A percentile compares a stretch with the other conserved stretches of the same genome.
Conservation (phyloP, 2,888 invertebrate species). For the Sclerodermus sp. region DNA sequence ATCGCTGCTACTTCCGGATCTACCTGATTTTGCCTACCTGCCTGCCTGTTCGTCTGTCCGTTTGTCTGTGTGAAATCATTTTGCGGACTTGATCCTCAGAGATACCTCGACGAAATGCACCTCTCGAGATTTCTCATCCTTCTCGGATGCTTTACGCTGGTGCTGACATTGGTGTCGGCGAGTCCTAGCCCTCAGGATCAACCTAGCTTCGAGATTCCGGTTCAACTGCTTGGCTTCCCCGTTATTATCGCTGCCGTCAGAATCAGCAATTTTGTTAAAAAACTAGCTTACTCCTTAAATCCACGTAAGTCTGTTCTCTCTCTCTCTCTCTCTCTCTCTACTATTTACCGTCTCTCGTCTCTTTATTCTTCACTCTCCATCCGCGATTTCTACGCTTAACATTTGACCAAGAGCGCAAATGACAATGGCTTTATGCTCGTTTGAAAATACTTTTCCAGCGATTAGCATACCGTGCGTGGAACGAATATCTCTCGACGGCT, state of each 20-base stretch:
- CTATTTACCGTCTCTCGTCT: no score
- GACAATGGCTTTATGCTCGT: no score
- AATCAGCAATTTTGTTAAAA: conserved; percentile 80
- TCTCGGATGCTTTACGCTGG: conserved; percentile 39
- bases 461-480: no score
- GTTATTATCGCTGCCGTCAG: conserved; percentile 78
- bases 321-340: no score
- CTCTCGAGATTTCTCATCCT: conserved; percentile 36
- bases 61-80: no score
- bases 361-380: no score
- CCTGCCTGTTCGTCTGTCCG: no score
- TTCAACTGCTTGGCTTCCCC: conserved; percentile 83
- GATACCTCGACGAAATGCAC: conserved; percentile 37
- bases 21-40: no score
- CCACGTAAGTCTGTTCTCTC: conserved; percentile 79
- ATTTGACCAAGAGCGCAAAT: no score
- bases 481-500: background rate
- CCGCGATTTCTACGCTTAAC: no score
- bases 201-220: conserved; percentile 73
- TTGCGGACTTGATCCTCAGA: background rate
- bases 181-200: conserved; percentile 56
- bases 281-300: conserved; percentile 77
- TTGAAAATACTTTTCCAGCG: no score
- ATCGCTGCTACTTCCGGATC: no score
- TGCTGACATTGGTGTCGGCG: conserved; percentile 39